phyloP scores from a whole-genome alignment of 2,888 invertebrate species.

The Diadegma fenestrale region DNA sequence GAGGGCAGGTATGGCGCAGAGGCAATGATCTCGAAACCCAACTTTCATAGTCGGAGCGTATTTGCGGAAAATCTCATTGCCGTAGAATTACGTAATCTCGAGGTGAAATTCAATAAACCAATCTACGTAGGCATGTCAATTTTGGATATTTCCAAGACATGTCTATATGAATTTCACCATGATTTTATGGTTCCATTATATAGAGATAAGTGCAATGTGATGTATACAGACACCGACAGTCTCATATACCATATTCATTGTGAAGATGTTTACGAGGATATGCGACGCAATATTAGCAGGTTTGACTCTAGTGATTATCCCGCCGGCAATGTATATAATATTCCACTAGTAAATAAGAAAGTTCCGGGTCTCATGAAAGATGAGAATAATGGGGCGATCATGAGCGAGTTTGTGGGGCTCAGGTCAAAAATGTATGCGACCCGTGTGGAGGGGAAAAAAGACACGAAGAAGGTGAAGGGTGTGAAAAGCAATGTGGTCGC shows the following conservation, averaged over 20 bases:
- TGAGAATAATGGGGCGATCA: neutral
- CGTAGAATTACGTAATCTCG: slow-evolving; percentile 42
- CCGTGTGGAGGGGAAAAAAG: neutral
- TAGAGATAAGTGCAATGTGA: slow-evolving; percentile 5
- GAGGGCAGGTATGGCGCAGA: neutral
- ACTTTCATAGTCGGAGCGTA: slow-evolving; percentile 1
- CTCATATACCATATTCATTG: slow-evolving; percentile 68
- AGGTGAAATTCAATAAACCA: slow-evolving; percentile 58
- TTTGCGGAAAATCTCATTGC: slow-evolving; percentile 31
- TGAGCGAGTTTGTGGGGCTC: neutral
- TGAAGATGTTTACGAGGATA: slow-evolving; percentile 78
- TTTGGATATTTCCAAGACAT: slow-evolving; percentile 60
- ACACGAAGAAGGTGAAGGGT: neutral
- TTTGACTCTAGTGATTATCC: slow-evolving; percentile 26
- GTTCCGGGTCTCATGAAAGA: neutral
- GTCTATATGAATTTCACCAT: slow-evolving; percentile 65
- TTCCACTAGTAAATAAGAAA: neutral
- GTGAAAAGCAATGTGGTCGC: neutral
- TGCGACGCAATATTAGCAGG: slow-evolving; percentile 62
- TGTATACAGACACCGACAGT: slow-evolving; percentile 77
- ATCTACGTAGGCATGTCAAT: slow-evolving; percentile 54
- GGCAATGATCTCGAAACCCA: neutral
- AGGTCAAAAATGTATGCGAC: neutral
- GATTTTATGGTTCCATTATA: slow-evolving; percentile 44
- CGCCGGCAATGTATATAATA: slow-evolving; percentile 9